These are phyloP conservation scores for Lates japonicus DNA, from an alignment of 2,797 vertebrate genomes.

Conservation along the genomic window DNA sequence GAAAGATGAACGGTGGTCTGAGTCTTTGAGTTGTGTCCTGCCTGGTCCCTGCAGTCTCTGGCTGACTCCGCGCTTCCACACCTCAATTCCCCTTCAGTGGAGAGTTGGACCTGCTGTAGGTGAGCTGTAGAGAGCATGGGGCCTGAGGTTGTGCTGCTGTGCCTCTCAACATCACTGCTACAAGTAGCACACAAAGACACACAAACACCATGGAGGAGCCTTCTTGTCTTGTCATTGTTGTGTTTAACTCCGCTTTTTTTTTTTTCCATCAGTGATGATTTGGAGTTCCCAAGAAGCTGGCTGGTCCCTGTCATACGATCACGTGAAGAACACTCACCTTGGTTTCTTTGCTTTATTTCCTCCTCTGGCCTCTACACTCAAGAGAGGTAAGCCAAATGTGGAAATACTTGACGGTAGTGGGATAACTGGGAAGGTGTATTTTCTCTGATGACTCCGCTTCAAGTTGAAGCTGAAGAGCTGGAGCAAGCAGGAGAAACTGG, in stretches of 20 bases:
- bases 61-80: slow-evolving; percentile 92
- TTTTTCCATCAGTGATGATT: slow-evolving; percentile 84
- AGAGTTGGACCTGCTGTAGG: slow-evolving; percentile 94
- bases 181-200: slow-evolving; percentile 86
- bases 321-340: slow-evolving; percentile 90
- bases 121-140: slow-evolving; percentile 94
- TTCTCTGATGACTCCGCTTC: slow-evolving; percentile 20
- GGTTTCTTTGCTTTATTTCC: slow-evolving; percentile 92
- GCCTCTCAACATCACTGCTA: slow-evolving; percentile 92
- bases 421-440: not conserved
- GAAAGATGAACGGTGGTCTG: not conserved
- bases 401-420: accelerated
- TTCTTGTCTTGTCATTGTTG: not conserved
- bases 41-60: slow-evolving; percentile 93
- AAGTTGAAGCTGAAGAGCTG: slow-evolving; percentile 89
- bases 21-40: slow-evolving; percentile 31
- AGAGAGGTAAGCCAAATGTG: slow-evolving; percentile 87
- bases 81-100: slow-evolving; percentile 92
- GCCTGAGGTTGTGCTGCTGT: slow-evolving; percentile 92
- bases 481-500: slow-evolving; percentile 88
- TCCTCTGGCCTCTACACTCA: slow-evolving; percentile 92
- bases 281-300: slow-evolving; percentile 98
- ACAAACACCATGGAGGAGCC: not conserved
- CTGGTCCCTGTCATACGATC: slow-evolving; percentile 94
- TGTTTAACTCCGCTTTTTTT: slow-evolving; percentile 5